Evolutionary conservation across 2,888 invertebrate species (phyloP).

Genomic region (Glyphotaelius pellucidus): DNA sequence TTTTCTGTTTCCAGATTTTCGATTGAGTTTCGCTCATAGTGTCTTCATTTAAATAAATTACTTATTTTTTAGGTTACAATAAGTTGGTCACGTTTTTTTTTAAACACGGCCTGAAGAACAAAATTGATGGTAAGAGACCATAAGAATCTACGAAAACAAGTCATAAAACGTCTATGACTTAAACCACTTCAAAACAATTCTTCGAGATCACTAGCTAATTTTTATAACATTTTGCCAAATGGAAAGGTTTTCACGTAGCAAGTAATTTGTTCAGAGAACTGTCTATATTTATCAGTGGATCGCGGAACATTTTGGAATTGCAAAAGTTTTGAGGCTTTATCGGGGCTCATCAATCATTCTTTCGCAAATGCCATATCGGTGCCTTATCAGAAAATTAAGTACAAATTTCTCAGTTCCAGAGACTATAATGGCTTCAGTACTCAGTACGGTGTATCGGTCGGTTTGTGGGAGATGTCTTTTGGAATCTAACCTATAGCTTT

Average conservation of each 20-base stretch:
- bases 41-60: too few species aligned
- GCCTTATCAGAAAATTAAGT: slow-evolving; percentile 29
- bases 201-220: not conserved
- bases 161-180: not conserved
- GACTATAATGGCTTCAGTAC: not conserved
- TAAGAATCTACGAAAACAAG: not conserved
- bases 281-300: not conserved
- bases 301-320: slow-evolving; percentile 24
- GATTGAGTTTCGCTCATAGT: too few species aligned
- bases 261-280: not conserved
- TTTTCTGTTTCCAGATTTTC: too few species aligned
- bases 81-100: not conserved
- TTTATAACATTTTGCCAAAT: not conserved
- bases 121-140: not conserved
- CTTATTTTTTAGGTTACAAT: not conserved
- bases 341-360: slow-evolving; percentile 54
- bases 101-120: not conserved
- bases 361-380: slow-evolving; percentile 51
- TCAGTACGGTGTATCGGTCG: not conserved
- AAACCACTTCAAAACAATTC: not conserved
- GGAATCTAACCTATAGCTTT: not conserved
- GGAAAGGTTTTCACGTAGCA: not conserved
- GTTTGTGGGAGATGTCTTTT: not conserved
- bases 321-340: slow-evolving; percentile 43
- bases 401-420: slow-evolving; percentile 7